Conservation (phyloP, 2,113 vertebrate species). For the Alligator mississippiensis region DNA sequence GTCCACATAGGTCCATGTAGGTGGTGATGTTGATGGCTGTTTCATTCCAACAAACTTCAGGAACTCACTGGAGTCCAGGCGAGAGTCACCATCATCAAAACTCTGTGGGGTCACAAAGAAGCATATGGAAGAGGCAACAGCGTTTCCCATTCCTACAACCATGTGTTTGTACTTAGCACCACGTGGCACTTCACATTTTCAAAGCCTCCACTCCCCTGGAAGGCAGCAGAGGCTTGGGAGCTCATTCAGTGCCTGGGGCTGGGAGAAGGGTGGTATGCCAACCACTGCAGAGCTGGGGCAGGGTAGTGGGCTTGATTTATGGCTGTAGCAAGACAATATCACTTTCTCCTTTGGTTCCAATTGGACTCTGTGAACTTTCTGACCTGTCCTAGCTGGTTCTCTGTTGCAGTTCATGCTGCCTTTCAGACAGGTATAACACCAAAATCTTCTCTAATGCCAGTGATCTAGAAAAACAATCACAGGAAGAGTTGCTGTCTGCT, state of each 20-base stretch:
- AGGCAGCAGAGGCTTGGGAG: not conserved
- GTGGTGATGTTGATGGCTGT: conserved; percentile 91
- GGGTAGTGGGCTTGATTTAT: conserved; percentile 51
- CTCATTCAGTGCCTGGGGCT: no score
- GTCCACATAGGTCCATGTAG: conserved; percentile 78
- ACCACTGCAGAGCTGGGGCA: not conserved
- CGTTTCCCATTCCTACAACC: not conserved
- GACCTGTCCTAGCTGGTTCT: not conserved
- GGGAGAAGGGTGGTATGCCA: no score
- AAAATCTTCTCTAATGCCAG: conserved; percentile 13
- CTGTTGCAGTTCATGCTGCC: conserved; percentile 22
- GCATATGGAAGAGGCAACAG: not conserved
- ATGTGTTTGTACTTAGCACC: not conserved
- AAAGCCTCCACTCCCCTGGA: conserved; percentile 10
- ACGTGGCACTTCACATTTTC: fast-evolving
- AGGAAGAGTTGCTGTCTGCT: conserved; percentile 37
- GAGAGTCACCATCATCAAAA: conserved; percentile 92
- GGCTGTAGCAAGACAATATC: not conserved
- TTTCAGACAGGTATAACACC: conserved; percentile 17
- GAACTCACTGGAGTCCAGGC: conserved; percentile 93
- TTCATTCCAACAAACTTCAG: conserved; percentile 96
- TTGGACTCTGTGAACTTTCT: conserved; percentile 3
- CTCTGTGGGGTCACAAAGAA: conserved; percentile 76
- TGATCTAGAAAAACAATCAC: conserved; percentile 38
- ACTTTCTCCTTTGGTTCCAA: conserved; percentile 36